Percentiles rank a stretch among this genome's conserved stretches.
Evolutionary conservation across 2,113 vertebrate genomes (phyloP).

Genomic region (Entomyzon cyanotis): DNA sequence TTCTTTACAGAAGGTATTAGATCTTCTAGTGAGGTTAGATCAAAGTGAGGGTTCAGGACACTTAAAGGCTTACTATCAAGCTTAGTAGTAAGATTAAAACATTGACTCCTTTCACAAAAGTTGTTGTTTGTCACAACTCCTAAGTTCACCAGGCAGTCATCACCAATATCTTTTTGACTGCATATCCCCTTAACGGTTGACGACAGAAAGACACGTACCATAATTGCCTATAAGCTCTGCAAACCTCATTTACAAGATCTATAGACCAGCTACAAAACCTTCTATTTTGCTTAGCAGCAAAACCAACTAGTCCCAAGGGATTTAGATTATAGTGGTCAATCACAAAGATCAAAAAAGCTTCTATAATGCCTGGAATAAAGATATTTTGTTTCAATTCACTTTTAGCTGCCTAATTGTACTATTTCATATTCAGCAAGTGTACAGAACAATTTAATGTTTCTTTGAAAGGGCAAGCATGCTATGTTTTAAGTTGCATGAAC

Average conservation of each 20-base stretch:
- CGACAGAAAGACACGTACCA: fast-evolving
- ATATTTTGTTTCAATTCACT: background rate
- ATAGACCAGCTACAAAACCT: background rate
- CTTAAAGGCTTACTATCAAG: background rate
- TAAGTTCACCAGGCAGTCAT: background rate
- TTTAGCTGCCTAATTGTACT: background rate
- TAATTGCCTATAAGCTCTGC: background rate
- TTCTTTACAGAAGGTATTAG: background rate
- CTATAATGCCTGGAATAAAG: background rate
- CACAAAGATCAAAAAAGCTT: conserved; percentile 2
- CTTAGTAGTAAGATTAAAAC: background rate
- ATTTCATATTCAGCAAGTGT: background rate
- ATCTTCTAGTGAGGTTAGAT: background rate
- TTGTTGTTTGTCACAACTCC: background rate
- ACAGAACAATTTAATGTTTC: background rate
- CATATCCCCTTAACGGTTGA: background rate
- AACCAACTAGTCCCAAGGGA: conserved; percentile 4
- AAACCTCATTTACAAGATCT: background rate
- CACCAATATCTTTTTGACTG: background rate
- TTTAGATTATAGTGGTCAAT: conserved; percentile 5
- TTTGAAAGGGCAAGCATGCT: background rate
- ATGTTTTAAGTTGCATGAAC: background rate
- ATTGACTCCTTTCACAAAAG: background rate
- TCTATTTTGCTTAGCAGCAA: conserved; percentile 31
- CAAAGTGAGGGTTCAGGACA: background rate